A percentile compares a stretch with the other conserved stretches of the same genome.
Evolutionary conservation across 1,140 invertebrate genomes (phyloP).

Genomic region (Drosophila suzukii): DNA sequence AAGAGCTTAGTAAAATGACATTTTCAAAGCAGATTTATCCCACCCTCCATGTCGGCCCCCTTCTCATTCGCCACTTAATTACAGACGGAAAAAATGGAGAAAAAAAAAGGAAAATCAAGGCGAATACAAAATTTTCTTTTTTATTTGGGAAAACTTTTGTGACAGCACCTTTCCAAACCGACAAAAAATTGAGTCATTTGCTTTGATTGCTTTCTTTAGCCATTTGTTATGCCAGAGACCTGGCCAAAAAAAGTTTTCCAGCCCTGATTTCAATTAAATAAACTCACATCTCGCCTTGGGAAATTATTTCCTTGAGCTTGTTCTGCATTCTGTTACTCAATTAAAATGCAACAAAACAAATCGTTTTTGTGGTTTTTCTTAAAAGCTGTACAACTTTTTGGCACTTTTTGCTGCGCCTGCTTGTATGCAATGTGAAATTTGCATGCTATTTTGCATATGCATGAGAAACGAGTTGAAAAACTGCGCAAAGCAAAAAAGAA

Average conservation of each 20-base stretch:
- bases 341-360: conserved; percentile 64
- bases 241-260: conserved; percentile 37
- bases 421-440: conserved; percentile 67
- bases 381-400: conserved; percentile 25
- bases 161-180: not conserved
- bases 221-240: conserved; percentile 19
- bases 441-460: conserved; percentile 77
- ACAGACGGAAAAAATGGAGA: conserved; percentile 31
- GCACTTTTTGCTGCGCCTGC: conserved; percentile 56
- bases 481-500: conserved; percentile 13
- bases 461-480: conserved; percentile 42
- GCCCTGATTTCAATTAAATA: conserved; percentile 51
- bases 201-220: conserved; percentile 37
- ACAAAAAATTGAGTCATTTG: conserved; percentile 33
- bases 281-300: conserved; percentile 22
- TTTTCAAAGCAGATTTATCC: conserved; percentile 75
- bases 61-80: conserved; percentile 48
- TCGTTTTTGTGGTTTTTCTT: conserved; percentile 18
- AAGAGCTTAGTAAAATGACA: conserved; percentile 77
- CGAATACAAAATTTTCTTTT: conserved; percentile 35
- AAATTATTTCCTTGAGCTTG: conserved; percentile 11
- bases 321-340: conserved; percentile 52
- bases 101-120: conserved; percentile 19
- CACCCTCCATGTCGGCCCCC: too few species aligned
- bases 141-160: conserved; percentile 17